Percentiles rank a stretch among this genome's conserved stretches.
Evolutionary conservation across 1,140 invertebrate species (phyloP).

Genomic region (Penaeus vannamei): DNA sequence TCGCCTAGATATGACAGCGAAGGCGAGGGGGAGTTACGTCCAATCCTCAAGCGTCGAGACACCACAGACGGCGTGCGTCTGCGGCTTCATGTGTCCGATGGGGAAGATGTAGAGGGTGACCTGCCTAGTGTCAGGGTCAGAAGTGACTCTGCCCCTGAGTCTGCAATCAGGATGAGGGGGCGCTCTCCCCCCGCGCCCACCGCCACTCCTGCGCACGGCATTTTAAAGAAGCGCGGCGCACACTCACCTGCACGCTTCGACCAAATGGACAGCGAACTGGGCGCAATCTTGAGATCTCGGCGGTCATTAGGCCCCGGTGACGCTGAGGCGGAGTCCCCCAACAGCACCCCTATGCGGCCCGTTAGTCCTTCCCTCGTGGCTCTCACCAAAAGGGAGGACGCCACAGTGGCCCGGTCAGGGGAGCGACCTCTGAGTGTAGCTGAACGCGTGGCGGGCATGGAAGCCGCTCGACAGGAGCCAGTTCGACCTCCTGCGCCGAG

Average conservation of each 20-base stretch:
- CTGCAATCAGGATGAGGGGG: constrained; percentile 53
- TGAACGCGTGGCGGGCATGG: constrained; percentile 63
- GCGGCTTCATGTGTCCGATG: constrained; percentile 62
- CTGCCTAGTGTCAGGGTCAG: constrained; percentile 57
- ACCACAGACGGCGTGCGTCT: constrained; percentile 63
- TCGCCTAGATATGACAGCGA: constrained; percentile 62
- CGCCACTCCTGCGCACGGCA: constrained; percentile 54
- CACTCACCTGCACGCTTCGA: constrained; percentile 60
- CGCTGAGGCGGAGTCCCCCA: constrained; percentile 35
- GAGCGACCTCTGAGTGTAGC: constrained; percentile 65
- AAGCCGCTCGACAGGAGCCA: constrained; percentile 55
- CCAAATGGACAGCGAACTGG: constrained; percentile 68
- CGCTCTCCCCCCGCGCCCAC: constrained; percentile 53
- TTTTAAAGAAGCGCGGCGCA: constrained; percentile 63
- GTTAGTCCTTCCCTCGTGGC: constrained; percentile 68
- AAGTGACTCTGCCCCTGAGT: constrained; percentile 66
- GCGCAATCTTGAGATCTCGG: constrained; percentile 63
- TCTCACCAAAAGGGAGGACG: constrained; percentile 72
- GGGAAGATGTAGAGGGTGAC: constrained; percentile 63
- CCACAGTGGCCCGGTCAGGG: constrained; percentile 70
- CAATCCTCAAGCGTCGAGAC: constrained; percentile 68
- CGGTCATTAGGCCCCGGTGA: constrained; percentile 44
- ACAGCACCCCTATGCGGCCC: constrained; percentile 61
- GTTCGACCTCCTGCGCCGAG: background rate
- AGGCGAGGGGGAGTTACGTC: constrained; percentile 65